Conservation (phyloP, 2,888 invertebrate genomes). For the Leptura quadrifasciata region DNA sequence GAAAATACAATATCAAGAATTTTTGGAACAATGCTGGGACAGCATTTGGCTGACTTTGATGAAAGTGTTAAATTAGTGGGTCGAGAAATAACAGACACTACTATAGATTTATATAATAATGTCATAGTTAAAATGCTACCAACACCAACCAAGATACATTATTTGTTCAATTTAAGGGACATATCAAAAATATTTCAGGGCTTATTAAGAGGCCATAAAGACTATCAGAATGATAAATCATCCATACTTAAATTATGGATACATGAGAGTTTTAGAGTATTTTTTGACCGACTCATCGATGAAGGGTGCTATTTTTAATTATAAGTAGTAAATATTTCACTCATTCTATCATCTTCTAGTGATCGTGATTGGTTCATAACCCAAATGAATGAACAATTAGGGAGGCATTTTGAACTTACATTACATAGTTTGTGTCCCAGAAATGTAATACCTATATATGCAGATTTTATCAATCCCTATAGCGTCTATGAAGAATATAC, state of each 20-base stretch:
- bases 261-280: slow-evolving; percentile 90
- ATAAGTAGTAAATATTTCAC: not conserved
- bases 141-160: slow-evolving; percentile 92
- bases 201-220: slow-evolving; percentile 84
- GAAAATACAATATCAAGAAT: slow-evolving; percentile 86
- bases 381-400: slow-evolving; percentile 84
- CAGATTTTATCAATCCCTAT: slow-evolving; percentile 87
- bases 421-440: slow-evolving; percentile 86
- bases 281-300: slow-evolving; percentile 88
- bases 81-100: slow-evolving; percentile 81
- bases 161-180: slow-evolving; percentile 91
- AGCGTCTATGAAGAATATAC: slow-evolving; percentile 81
- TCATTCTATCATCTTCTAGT: slow-evolving; percentile 68
- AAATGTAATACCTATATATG: slow-evolving; percentile 82
- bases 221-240: slow-evolving; percentile 83
- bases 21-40: slow-evolving; percentile 89
- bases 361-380: slow-evolving; percentile 87
- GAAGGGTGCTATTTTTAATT: slow-evolving; percentile 76
- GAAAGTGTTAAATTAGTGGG: slow-evolving; percentile 86
- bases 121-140: slow-evolving; percentile 86
- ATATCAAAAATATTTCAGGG: slow-evolving; percentile 92
- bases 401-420: slow-evolving; percentile 87
- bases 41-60: slow-evolving; percentile 86
- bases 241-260: slow-evolving; percentile 88
- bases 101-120: slow-evolving; percentile 86